phyloP scores from a whole-genome alignment of 2,113 vertebrate genomes.

The Corythornis vintsioides region DNA sequence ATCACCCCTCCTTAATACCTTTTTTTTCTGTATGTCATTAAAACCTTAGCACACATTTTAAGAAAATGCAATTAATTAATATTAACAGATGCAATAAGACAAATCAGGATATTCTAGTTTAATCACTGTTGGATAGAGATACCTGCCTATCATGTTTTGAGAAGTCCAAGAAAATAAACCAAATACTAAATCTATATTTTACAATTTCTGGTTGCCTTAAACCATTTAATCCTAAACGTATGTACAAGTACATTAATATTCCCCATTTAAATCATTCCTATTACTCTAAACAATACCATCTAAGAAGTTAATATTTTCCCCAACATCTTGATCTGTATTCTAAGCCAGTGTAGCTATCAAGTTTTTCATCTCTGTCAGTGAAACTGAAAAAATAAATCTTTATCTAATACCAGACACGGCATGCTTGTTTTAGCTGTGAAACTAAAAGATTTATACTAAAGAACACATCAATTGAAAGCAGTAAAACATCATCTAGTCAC shows the following conservation, averaged over 20 bases:
- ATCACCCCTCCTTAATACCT: rapidly evolving
- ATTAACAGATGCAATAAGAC: not conserved
- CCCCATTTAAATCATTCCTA: not conserved
- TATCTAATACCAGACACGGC: not conserved
- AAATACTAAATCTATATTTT: not conserved
- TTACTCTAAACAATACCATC: not conserved
- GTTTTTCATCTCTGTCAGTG: not conserved
- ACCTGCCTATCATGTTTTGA: not conserved
- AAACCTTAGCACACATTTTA: not conserved
- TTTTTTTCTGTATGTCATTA: not conserved
- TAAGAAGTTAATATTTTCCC: not conserved
- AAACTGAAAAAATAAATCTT: not conserved
- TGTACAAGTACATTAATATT: not conserved
- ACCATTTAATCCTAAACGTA: not conserved
- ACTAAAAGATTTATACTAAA: not conserved
- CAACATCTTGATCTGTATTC: not conserved
- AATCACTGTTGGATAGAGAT: not conserved
- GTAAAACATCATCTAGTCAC: not conserved
- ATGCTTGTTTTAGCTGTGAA: not conserved
- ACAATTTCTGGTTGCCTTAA: not conserved
- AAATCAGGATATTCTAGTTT: not conserved
- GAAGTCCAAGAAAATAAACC: not conserved
- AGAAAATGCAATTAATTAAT: not conserved
- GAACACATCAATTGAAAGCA: not conserved
- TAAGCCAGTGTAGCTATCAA: not conserved